Conservation (phyloP, 2,113 vertebrate genomes). For the Petromus typicus region DNA sequence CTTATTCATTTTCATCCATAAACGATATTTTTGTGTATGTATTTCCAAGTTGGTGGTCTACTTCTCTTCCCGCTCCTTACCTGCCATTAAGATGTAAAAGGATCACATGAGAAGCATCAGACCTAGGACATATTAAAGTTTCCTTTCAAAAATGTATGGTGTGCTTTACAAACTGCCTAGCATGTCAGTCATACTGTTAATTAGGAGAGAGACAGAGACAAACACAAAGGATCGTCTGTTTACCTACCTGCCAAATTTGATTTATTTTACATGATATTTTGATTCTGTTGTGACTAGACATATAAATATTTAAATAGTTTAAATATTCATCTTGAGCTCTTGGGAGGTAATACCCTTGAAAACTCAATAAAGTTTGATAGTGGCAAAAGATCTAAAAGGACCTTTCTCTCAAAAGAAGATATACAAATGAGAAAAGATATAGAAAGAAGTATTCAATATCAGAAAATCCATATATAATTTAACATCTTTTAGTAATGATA, state of each 20-base stretch:
- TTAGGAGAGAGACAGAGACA: background rate
- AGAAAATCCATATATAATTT: background rate
- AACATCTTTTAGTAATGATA: background rate
- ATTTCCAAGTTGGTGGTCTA: background rate
- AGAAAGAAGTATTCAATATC: background rate
- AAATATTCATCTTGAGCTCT: constrained; percentile 21
- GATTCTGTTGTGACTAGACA: background rate
- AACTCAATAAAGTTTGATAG: background rate
- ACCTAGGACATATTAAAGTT: constrained; percentile 87
- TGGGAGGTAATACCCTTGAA: background rate
- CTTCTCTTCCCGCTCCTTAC: background rate
- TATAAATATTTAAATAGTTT: background rate
- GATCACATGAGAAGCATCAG: constrained; percentile 85
- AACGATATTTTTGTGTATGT: background rate
- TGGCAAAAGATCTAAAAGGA: background rate
- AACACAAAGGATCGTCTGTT: background rate
- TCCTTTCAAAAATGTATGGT: constrained; percentile 79
- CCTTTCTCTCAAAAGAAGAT: background rate
- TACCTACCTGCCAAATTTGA: background rate
- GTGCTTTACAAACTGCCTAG: constrained; percentile 66
- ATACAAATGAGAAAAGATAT: background rate
- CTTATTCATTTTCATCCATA: background rate
- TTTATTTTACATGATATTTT: background rate
- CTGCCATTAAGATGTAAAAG: constrained; percentile 83
- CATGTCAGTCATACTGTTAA: constrained; percentile 1